phyloP scores from a whole-genome alignment of 2,797 vertebrate species.

The Enteromius mattozi region DNA sequence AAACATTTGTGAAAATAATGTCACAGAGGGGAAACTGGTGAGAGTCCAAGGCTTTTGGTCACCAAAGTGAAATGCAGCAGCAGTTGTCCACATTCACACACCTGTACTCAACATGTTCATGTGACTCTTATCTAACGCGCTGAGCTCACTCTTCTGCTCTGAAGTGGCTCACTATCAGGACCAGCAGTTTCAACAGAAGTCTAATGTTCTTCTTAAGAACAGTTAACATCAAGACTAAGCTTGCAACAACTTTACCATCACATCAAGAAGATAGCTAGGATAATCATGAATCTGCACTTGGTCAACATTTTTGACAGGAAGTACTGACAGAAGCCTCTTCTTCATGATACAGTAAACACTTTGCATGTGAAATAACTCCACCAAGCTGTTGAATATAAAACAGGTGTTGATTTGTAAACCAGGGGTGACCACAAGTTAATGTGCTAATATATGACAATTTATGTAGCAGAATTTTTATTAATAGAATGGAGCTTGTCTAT shows the following conservation, averaged over 20 bases:
- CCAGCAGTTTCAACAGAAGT: neutral
- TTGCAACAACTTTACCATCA: neutral
- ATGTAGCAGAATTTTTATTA: neutral
- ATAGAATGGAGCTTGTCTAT: neutral
- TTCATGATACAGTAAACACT: neutral
- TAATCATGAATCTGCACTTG: neutral
- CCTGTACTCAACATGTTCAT: slow-evolving; percentile 32
- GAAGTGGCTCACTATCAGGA: neutral
- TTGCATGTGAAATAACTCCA: neutral
- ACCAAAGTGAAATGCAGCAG: neutral
- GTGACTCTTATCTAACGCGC: slow-evolving; percentile 6
- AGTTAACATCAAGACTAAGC: neutral
- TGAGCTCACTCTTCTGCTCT: neutral
- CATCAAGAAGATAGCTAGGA: neutral
- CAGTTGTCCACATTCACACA: slow-evolving; percentile 8
- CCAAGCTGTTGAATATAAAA: neutral
- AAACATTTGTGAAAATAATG: neutral
- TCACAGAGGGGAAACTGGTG: slow-evolving; percentile 16
- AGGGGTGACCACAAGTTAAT: neutral
- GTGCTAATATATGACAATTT: neutral
- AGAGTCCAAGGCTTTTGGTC: slow-evolving; percentile 16
- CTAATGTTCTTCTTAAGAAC: neutral
- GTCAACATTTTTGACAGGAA: neutral
- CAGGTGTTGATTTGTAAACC: neutral
- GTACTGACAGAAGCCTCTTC: neutral